Percentiles rank a stretch among this genome's conserved stretches.
Conservation (phyloP, 2,888 invertebrate species). For the Platycnemis pennipes region DNA sequence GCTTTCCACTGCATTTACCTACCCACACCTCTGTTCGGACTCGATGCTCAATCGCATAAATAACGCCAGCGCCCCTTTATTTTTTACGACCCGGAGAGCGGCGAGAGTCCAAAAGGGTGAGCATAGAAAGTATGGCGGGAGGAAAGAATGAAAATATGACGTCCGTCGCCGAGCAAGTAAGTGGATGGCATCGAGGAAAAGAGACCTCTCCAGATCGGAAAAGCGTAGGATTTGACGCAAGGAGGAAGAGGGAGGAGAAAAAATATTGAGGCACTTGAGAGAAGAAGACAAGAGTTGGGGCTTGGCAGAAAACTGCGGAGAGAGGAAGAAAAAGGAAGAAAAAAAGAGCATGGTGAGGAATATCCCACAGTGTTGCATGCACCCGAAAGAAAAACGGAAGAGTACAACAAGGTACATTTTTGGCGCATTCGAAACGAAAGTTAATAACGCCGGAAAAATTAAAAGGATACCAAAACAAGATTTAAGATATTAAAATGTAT, state of each 20-base stretch:
- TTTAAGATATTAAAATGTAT: no score
- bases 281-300: not conserved
- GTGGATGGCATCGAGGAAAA: not conserved
- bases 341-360: no score
- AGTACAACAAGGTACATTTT: no score
- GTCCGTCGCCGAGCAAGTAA: not conserved
- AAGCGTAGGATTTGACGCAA: not conserved
- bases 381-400: no score
- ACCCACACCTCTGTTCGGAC: not conserved
- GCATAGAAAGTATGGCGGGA: not conserved
- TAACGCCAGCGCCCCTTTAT: not conserved
- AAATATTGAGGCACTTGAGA: not conserved
- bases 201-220: not conserved
- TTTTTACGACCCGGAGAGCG: not conserved
- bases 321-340: no score
- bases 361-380: no score
- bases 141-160: constrained; percentile 42
- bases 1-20: not conserved
- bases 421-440: no score
- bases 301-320: no score
- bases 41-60: not conserved
- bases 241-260: not conserved
- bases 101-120: not conserved
- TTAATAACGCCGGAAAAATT: no score
- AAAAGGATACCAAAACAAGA: no score